Conservation (phyloP, 2,888 invertebrate genomes). For the Athrips mouffetella region DNA sequence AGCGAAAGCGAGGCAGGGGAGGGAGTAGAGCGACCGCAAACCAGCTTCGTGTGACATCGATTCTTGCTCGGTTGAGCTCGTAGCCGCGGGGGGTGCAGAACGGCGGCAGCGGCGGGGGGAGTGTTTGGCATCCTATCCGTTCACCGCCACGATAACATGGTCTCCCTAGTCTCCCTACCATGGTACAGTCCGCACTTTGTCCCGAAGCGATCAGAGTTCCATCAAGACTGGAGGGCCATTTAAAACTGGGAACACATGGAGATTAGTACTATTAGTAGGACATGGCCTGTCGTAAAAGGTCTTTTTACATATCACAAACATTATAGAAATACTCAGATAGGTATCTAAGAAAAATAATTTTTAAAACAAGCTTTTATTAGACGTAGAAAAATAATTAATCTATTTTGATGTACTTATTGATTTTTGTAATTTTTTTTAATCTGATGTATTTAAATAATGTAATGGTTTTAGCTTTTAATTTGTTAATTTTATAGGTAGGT, state of each 20-base stretch:
- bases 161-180: background rate
- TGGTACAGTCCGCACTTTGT: background rate
- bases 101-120: constrained; percentile 9
- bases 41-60: constrained; percentile 67
- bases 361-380: no score
- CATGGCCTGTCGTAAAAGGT: background rate
- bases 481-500: no score
- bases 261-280: background rate
- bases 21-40: constrained; percentile 31
- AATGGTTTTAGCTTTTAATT: no score
- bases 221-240: background rate
- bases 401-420: no score
- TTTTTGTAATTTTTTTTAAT: no score
- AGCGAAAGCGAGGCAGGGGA: constrained; percentile 57
- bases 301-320: background rate
- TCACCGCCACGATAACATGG: constrained; percentile 7
- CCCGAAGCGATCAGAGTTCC: background rate
- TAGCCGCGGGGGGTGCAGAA: constrained; percentile 23
- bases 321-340: no score
- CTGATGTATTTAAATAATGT: no score
- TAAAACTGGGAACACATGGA: background rate
- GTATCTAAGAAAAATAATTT: no score
- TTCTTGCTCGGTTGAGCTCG: constrained; percentile 58
- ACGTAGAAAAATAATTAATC: no score
- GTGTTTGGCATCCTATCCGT: constrained; percentile 14